phyloP scores from a whole-genome alignment of 2,113 vertebrate species.

The Delphinapterus leucas region DNA sequence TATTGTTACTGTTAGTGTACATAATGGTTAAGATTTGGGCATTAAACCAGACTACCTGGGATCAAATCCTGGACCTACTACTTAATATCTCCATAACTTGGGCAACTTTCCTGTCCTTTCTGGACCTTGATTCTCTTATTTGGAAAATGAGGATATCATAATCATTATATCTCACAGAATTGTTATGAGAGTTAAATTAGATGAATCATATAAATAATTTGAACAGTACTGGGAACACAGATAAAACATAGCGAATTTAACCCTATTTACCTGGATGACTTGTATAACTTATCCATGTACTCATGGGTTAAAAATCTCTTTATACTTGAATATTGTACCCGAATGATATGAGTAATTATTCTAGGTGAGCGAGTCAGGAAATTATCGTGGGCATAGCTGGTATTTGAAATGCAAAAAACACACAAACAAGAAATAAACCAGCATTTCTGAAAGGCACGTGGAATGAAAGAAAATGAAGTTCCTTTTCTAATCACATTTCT shows the following conservation, averaged over 20 bases:
- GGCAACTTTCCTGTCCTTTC: background rate
- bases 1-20: background rate
- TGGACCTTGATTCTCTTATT: background rate
- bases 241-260: background rate
- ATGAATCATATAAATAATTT: background rate
- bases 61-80: background rate
- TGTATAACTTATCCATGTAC: background rate
- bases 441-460: background rate
- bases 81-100: background rate
- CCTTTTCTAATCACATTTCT: background rate
- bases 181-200: background rate
- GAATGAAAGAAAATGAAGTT: background rate
- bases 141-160: background rate
- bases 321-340: background rate
- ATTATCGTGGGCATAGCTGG: background rate
- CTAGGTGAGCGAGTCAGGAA: background rate
- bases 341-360: background rate
- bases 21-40: background rate
- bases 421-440: background rate
- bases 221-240: background rate
- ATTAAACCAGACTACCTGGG: background rate
- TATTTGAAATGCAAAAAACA: background rate
- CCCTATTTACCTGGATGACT: background rate
- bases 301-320: background rate
- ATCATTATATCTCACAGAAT: background rate